A percentile compares a stretch with the other conserved stretches of the same genome.
Evolutionary conservation across 2,797 vertebrate genomes (phyloP).

Genomic region (Channa striata): DNA sequence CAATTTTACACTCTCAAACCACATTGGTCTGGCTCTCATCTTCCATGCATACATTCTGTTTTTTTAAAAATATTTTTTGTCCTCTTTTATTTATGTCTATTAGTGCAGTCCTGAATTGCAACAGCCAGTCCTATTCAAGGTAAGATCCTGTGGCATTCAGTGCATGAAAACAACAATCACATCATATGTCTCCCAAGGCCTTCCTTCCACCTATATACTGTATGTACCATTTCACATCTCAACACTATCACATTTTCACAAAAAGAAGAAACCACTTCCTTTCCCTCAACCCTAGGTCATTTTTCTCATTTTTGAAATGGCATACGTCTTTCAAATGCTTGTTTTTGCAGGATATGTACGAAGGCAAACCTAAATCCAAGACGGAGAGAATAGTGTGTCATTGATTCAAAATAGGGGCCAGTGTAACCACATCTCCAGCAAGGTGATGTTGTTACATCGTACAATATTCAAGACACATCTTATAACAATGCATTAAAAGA

Average conservation of each 20-base stretch:
- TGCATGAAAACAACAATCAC: conserved; percentile 18
- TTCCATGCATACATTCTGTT: neutral
- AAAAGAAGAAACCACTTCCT: conserved; percentile 8
- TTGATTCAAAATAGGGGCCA: conserved; percentile 21
- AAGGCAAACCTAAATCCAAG: conserved; percentile 36
- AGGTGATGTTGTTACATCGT: conserved; percentile 12
- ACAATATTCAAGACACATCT: conserved; percentile 31
- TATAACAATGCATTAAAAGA: conserved; percentile 27
- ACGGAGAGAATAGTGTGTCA: conserved; percentile 20
- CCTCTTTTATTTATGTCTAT: neutral
- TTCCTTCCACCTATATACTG: conserved; percentile 7
- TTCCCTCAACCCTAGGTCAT: conserved; percentile 2
- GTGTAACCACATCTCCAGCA: conserved; percentile 11
- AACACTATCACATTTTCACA: conserved; percentile 12
- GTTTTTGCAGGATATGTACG: conserved; percentile 15
- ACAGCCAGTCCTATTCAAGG: conserved; percentile 4
- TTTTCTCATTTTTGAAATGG: conserved; percentile 30
- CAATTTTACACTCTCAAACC: neutral
- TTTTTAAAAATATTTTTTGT: neutral
- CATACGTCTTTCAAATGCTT: conserved; percentile 30
- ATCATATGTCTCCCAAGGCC: conserved; percentile 11
- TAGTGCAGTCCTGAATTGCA: conserved; percentile 4
- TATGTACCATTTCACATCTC: conserved; percentile 14
- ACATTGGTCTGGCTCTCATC: neutral
- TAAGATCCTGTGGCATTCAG: neutral